A percentile compares a stretch with the other conserved stretches of the same genome.
Conservation (phyloP, 2,113 vertebrate species). For the Etheostoma spectabile region DNA sequence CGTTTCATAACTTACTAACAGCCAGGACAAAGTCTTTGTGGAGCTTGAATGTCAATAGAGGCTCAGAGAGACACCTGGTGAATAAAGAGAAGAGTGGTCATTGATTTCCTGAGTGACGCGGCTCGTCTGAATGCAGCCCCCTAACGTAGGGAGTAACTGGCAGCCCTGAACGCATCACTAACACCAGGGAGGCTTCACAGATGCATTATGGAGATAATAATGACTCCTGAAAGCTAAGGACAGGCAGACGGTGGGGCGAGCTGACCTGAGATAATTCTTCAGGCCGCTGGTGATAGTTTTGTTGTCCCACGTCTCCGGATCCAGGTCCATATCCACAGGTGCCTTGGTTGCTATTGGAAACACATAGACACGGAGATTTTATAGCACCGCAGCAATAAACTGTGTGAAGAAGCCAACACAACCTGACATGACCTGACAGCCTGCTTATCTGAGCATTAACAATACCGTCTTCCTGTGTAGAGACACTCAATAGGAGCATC, state of each 20-base stretch:
- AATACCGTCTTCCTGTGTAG: not conserved
- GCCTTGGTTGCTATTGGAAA: constrained; percentile 89
- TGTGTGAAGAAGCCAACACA: not conserved
- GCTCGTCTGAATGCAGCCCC: constrained; percentile 36
- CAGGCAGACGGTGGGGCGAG: constrained; percentile 47
- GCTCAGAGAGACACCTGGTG: constrained; percentile 94
- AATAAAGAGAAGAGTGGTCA: constrained; percentile 35
- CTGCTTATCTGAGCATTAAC: not conserved
- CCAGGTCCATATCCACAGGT: constrained; percentile 92
- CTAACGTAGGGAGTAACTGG: constrained; percentile 33
- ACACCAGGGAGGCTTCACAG: constrained; percentile 44
- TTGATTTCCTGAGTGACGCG: constrained; percentile 47
- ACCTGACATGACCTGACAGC: constrained; percentile 13
- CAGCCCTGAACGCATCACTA: constrained; percentile 32
- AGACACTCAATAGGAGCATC: not conserved
- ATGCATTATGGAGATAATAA: constrained; percentile 60
- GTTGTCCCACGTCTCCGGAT: constrained; percentile 97
- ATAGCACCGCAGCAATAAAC: constrained; percentile 7
- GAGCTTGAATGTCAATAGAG: constrained; percentile 96
- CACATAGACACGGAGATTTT: constrained; percentile 18
- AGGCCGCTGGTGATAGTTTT: constrained; percentile 98
- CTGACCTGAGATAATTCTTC: constrained; percentile 99
- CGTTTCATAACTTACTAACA: constrained; percentile 91
- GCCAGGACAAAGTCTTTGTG: constrained; percentile 99
- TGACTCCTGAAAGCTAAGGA: constrained; percentile 53